Evolutionary conservation across 2,888 invertebrate genomes (phyloP).

Genomic region (Cephus runcator): DNA sequence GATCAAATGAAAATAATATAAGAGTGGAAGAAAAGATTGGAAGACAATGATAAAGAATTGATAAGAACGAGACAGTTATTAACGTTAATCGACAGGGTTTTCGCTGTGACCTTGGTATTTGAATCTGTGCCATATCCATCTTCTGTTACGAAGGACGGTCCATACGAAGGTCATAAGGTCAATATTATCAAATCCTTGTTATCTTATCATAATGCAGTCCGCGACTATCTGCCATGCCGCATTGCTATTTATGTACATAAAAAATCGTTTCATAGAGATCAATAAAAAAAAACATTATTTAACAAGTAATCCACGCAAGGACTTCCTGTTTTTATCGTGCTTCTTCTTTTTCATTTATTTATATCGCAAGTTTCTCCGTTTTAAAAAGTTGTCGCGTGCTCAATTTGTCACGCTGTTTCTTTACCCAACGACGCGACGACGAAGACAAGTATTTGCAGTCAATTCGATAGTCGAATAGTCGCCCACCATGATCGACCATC

Average conservation of each 20-base stretch:
- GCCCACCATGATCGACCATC: not conserved
- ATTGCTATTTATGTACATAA: constrained; percentile 53
- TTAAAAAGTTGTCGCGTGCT: not conserved
- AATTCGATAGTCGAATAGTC: not conserved
- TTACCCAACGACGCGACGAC: not conserved
- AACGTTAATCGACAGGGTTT: not conserved
- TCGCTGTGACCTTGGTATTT: not conserved
- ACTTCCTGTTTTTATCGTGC: not conserved
- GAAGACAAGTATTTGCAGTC: not conserved
- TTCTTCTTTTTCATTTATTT: not conserved
- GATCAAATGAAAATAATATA: not conserved
- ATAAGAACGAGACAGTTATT: not conserved
- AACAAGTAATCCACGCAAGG: constrained; percentile 30
- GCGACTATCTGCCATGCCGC: constrained; percentile 29
- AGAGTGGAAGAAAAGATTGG: not conserved
- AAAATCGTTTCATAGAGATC: constrained; percentile 54
- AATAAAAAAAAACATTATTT: constrained; percentile 49
- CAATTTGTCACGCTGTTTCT: not conserved
- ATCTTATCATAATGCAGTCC: constrained; percentile 23
- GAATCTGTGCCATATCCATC: not conserved
- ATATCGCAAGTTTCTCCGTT: not conserved
- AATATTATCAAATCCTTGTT: constrained; percentile 18
- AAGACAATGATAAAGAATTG: not conserved
- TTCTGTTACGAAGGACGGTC: not conserved
- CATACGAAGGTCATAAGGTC: not conserved